Evolutionary conservation across 2,113 vertebrate genomes (phyloP), one percentile per base, ranked within the genome.

Genomic region (Passer montanus): DNA sequence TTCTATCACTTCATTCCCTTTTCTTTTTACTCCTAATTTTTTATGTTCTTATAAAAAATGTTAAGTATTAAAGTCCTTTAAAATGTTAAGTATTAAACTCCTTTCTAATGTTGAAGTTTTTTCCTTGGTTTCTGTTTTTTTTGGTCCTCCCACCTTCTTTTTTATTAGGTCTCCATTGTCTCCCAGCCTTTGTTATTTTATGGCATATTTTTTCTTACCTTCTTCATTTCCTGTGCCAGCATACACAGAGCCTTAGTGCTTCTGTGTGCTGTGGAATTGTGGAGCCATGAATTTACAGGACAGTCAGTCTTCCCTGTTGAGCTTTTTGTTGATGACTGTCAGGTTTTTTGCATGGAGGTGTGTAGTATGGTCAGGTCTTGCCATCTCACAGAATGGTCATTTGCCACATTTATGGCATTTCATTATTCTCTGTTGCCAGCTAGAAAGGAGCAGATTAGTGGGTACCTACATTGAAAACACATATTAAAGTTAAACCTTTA

Each of bases 1-100:
- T 97, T 49, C 84, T 95, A 97, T 92, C 89, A 89, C 39, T 96
- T 86, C 55, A 90, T 93, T 95, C 82, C 17, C 35, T 90, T 94
- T 60, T 90, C 70, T 93, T 74, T 90, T 91, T 83, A 66, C 46
- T 90, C 18, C 46, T 83, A 13, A 33, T 96, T 78, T 96, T 92
- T 86, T 41, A 50, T 68, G 43, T 84, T 93, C 76, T 92, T 78
- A 59, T 19, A 17, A 50, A 93, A 86, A 92, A 84, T 26, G 43
- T 46, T 73, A 77, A 77, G 55, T 80, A 67, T 86, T 62, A 30
- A 88, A 55, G 43, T 88, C 27, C 30, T 72, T 89, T 72, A 93
- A 86, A 92, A 84, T 31, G 43, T 49, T 69, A 77, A 77, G 50
- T 80, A 59, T 86, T 66, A 27, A 88, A 55, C 47, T 86, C 24